Evolutionary conservation across 2,113 vertebrate genomes (phyloP).

Genomic region (Recurvirostra avosetta): DNA sequence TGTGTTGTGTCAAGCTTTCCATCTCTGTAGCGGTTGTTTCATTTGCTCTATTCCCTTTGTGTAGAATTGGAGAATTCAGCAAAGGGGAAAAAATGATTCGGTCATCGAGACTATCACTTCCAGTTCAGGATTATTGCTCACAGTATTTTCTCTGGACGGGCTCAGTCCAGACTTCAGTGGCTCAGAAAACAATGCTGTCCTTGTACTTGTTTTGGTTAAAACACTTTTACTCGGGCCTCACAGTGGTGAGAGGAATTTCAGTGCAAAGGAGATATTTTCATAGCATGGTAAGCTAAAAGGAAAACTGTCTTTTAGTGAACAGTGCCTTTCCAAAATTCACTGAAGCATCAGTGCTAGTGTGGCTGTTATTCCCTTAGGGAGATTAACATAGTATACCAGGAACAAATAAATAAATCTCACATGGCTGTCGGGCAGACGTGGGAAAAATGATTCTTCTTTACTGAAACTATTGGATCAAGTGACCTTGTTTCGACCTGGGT

Average conservation of each 20-base stretch:
- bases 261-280: neutral
- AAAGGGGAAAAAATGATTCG: neutral
- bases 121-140: neutral
- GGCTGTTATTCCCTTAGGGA: neutral
- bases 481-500: neutral
- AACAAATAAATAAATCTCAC: slow-evolving; percentile 25
- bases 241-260: neutral
- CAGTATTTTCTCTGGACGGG: neutral
- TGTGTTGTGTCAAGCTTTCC: neutral
- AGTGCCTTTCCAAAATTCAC: neutral
- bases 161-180: neutral
- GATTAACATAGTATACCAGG: neutral
- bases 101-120: neutral
- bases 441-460: neutral
- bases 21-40: neutral
- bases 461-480: neutral
- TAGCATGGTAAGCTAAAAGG: neutral
- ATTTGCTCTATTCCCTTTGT: neutral
- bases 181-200: neutral
- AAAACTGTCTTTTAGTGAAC: neutral
- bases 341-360: neutral
- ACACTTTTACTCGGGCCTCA: neutral
- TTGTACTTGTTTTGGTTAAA: neutral
- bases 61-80: neutral
- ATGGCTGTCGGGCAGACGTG: neutral